Base-by-base conservation (phyloP, 2,888 invertebrate species). In the Drosophila anomelani region DNA sequence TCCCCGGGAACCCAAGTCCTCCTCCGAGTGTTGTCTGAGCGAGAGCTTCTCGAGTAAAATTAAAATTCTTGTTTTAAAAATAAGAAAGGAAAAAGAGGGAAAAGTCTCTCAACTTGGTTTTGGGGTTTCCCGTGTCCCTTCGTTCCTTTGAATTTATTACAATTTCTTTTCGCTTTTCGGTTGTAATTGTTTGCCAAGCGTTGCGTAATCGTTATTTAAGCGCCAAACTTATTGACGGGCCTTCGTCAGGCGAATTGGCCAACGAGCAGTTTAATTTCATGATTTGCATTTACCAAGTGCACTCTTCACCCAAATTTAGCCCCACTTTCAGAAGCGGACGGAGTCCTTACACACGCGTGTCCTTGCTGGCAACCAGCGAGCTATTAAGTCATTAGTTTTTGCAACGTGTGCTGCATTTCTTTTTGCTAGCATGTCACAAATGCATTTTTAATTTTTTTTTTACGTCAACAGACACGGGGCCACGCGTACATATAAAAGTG, bases 351-450 rank as follows among this genome's bases (percentile, higher is more conserved):
- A 34, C n/a, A 39, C 23, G 39, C 54, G 38, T 55, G 53, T 71
- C 70, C 70, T 71, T 71, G 70, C 74, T 60, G 43, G 51, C 44
- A 73, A 53, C 75, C 71, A 66, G 58, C 59, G 61, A 79, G 90
- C 89, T 89, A 88, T 90, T 89, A 90, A 89, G 88, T 90, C 90
- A 90, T 90, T 90, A 89, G 90, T 85, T 82, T 80, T 78, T 78
- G 80, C 78, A 71, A 73, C 82, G 77, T 77, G 71, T 71, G 74
- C 73, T 61, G 69, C 69, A 72, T 70, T 74, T 78, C 75, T 80
- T 75, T 70, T 77, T 56, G 41, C 55, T 44, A 64, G 72, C 73
- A 72, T 85, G 82, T 74, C 85, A 85, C 81, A 84, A 72, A 73
- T 71, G 63, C 72, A 73, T 73, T 73, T 73, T 58, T 43, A 59